These are phyloP conservation scores for Gallinago paraguaiae DNA, from an alignment of 2,113 vertebrate species.

Conservation along the genomic window DNA sequence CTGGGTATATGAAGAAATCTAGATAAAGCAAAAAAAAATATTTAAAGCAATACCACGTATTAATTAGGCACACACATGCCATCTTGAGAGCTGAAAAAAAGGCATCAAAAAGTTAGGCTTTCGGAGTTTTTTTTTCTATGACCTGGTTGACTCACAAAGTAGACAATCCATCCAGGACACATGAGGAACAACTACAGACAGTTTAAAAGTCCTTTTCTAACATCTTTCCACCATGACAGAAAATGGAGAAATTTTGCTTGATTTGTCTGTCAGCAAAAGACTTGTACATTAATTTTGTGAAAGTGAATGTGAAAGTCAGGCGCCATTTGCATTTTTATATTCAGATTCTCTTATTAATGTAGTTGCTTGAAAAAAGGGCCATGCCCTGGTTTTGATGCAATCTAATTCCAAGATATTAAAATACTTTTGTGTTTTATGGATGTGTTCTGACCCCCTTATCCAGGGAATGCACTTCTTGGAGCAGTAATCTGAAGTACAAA, in stretches of 20 bases:
- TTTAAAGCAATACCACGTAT: neutral
- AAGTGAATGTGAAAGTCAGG: neutral
- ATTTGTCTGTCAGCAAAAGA: neutral
- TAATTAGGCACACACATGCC: neutral
- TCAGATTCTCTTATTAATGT: neutral
- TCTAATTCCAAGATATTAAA: neutral
- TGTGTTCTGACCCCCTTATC: neutral
- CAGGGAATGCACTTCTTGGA: neutral
- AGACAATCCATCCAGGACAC: neutral
- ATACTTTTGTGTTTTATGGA: neutral
- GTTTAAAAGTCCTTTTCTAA: neutral
- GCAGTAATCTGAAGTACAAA: neutral
- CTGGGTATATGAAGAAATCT: neutral
- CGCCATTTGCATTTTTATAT: neutral
- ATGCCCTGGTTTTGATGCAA: neutral
- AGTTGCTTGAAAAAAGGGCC: neutral
- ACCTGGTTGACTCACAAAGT: neutral
- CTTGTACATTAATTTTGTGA: neutral
- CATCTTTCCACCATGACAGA: neutral
- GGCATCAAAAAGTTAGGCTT: neutral
- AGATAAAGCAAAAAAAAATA: neutral
- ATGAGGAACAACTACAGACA: fast-evolving
- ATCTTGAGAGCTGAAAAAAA: neutral
- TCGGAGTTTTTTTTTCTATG: neutral
- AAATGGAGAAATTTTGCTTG: neutral